A percentile compares a stretch with the other conserved stretches of the same genome.
phyloP scores from a whole-genome alignment of 2,797 vertebrate genomes.

The Gallinago stenura region DNA sequence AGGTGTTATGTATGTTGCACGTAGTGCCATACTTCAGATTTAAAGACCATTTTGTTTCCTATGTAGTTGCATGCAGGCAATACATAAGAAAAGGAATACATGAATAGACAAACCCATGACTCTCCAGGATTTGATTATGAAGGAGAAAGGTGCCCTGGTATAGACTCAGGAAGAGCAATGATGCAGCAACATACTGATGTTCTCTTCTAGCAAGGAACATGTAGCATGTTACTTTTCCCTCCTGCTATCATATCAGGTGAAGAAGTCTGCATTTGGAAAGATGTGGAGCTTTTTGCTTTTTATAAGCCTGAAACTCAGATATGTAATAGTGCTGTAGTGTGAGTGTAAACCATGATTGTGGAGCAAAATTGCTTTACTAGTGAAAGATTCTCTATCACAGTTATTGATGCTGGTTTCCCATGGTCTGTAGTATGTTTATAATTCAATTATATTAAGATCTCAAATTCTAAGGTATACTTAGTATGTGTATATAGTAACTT shows the following conservation, averaged over 20 bases:
- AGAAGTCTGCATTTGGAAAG: not conserved
- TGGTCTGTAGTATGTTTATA: not conserved
- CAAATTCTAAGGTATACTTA: not conserved
- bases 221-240: not conserved
- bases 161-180: not conserved
- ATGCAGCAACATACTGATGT: not conserved
- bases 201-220: not conserved
- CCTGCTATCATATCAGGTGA: not conserved
- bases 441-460: not conserved
- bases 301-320: not conserved
- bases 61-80: not conserved
- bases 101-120: not conserved
- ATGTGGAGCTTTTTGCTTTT: not conserved
- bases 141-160: not conserved
- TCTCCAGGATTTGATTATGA: not conserved
- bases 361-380: not conserved
- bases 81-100: not conserved
- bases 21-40: not conserved
- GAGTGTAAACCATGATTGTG: not conserved
- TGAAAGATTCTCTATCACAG: not conserved
- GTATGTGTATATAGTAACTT: not conserved
- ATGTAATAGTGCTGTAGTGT: not conserved
- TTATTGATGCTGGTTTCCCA: not conserved
- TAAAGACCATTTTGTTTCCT: not conserved
- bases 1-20: not conserved